phyloP scores from a whole-genome alignment of 1,140 invertebrate species.

The Popillia japonica region DNA sequence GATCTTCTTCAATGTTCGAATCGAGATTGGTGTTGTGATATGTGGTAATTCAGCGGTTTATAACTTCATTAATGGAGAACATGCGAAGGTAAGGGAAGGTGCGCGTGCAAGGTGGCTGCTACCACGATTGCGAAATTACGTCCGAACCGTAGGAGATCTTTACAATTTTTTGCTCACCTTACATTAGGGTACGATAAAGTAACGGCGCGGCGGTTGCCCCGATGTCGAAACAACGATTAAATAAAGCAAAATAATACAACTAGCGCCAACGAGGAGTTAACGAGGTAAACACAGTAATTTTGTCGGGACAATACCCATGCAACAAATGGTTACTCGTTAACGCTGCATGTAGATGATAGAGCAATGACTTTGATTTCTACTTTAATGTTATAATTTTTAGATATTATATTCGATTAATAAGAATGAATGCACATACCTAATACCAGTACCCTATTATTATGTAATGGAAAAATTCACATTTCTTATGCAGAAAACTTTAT shows the following conservation, averaged over 20 bases:
- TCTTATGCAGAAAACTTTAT: too few species aligned
- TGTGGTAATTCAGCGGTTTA: conserved; percentile 24
- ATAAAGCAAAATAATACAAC: neutral
- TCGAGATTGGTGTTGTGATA: conserved; percentile 25
- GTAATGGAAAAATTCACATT: too few species aligned
- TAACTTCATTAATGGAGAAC: conserved; percentile 25
- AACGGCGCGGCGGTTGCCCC: neutral
- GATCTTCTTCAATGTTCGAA: conserved; percentile 18
- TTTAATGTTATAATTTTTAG: neutral
- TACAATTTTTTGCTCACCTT: neutral
- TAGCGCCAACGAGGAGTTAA: conserved; percentile 8
- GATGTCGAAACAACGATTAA: neutral
- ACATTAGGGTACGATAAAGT: neutral
- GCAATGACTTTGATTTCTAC: neutral
- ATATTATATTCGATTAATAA: neutral
- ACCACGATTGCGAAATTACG: neutral
- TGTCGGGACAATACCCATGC: neutral
- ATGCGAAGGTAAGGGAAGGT: neutral
- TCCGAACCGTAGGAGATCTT: neutral
- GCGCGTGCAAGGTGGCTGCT: neutral
- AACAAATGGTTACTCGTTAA: conserved; percentile 16
- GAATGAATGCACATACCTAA: too few species aligned
- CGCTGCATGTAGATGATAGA: neutral
- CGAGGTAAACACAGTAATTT: conserved; percentile 26
- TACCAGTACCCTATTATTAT: too few species aligned